Evolutionary conservation across 2,888 invertebrate species (phyloP).

Genomic region (Masnerella sp.): DNA sequence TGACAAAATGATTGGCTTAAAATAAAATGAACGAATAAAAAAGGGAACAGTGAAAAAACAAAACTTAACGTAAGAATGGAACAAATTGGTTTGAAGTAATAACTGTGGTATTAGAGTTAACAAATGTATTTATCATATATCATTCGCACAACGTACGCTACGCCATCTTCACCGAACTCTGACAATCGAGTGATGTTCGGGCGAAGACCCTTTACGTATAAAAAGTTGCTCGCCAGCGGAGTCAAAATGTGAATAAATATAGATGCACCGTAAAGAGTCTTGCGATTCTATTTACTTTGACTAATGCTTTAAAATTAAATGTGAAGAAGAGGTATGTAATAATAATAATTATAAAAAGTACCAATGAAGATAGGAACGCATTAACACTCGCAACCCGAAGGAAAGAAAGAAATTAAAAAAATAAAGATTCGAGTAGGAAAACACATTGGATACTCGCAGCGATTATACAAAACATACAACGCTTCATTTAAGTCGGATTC

Average conservation of each 20-base stretch:
- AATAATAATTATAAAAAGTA: slow-evolving; percentile 38
- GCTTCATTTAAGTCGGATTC: slow-evolving; percentile 49
- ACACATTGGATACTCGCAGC: slow-evolving; percentile 46
- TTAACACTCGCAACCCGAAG: slow-evolving; percentile 37
- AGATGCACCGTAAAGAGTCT: slow-evolving; percentile 46
- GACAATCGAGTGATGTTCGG: slow-evolving; percentile 47
- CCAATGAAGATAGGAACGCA: slow-evolving; percentile 49
- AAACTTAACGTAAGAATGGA: slow-evolving; percentile 33
- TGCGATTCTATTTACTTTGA: slow-evolving; percentile 11
- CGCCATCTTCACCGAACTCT: slow-evolving; percentile 56
- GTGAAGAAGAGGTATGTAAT: slow-evolving; percentile 15
- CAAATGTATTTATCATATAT: slow-evolving; percentile 53
- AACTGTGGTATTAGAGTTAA: slow-evolving; percentile 46
- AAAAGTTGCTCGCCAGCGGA: slow-evolving; percentile 28
- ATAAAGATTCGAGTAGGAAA: slow-evolving; percentile 29
- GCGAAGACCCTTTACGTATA: slow-evolving; percentile 42
- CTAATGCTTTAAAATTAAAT: slow-evolving; percentile 22
- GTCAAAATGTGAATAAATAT: slow-evolving; percentile 26
- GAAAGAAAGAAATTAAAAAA: slow-evolving; percentile 36
- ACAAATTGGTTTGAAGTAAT: slow-evolving; percentile 36
- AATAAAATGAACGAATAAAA: not conserved
- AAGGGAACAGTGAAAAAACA: not conserved
- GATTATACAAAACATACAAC: slow-evolving; percentile 56
- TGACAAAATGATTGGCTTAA: no score
- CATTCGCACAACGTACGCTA: slow-evolving; percentile 54